These are phyloP conservation scores for Bucorvus abyssinicus DNA, from an alignment of 2,797 vertebrate species.

Conservation along the genomic window DNA sequence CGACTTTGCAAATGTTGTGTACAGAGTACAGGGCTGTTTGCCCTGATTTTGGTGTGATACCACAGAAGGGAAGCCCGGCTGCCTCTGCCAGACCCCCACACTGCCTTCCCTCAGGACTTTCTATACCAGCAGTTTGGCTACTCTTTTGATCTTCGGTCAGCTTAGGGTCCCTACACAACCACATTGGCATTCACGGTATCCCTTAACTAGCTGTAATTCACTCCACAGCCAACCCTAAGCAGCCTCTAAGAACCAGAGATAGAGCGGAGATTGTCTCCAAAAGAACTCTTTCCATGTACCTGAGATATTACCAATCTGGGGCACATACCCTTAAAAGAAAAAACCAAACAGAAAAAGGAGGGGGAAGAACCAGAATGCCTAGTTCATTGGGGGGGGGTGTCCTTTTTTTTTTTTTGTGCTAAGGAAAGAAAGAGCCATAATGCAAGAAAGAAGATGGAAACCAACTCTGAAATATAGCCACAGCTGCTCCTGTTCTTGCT, in stretches of 20 bases:
- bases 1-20: not conserved
- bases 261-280: not conserved
- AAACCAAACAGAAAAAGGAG: not conserved
- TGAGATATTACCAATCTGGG: not conserved
- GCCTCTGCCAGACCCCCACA: not conserved
- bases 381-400: too few species aligned
- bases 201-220: not conserved
- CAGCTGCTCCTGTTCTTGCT: not conserved
- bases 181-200: not conserved
- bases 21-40: not conserved
- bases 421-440: not conserved
- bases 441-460: not conserved
- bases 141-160: not conserved
- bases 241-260: not conserved
- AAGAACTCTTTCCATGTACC: not conserved
- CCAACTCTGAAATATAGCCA: conserved; percentile 14
- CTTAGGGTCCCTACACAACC: not conserved
- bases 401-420: accelerated
- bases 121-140: not conserved
- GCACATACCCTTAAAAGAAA: not conserved
- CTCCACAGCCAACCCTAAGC: not conserved
- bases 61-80: not conserved
- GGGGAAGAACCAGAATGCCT: not conserved
- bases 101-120: not conserved
- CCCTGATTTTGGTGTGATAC: not conserved